Evolutionary conservation across 35 echinoderm and acorn worm species (phyloP).

Genomic region (Strongylocentrotus purpuratus): DNA sequence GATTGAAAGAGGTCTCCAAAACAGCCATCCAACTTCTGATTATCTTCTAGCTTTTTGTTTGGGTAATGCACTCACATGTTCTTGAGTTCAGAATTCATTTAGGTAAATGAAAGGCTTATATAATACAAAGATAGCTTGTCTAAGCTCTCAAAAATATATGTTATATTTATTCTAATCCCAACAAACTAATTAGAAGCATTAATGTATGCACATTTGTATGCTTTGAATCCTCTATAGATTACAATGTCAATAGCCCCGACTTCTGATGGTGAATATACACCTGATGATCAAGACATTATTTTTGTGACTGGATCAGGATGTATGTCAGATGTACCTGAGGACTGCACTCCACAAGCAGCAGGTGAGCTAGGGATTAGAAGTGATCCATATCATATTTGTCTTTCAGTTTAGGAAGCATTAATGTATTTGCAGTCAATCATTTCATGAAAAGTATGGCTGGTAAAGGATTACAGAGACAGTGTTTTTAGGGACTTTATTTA

Average conservation of each 20-base stretch:
- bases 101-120: background rate
- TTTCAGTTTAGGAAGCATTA: too few relatives aligned
- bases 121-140: background rate
- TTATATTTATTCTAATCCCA: background rate
- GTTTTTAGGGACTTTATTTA: too few relatives aligned
- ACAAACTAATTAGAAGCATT: background rate
- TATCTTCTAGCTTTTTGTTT: background rate
- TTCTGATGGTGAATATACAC: constrained; percentile 39
- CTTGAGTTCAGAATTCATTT: background rate
- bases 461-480: too few relatives aligned
- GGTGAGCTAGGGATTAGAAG: background rate
- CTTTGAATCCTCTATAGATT: background rate
- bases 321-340: constrained; percentile 60
- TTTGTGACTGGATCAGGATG: constrained; percentile 69
- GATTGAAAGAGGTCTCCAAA: background rate
- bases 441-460: too few relatives aligned
- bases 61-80: background rate
- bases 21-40: too few relatives aligned
- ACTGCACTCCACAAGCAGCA: constrained; percentile 41
- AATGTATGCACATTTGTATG: background rate
- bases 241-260: constrained; percentile 60
- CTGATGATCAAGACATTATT: constrained; percentile 56
- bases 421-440: too few relatives aligned
- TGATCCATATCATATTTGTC: too few relatives aligned
- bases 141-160: background rate